Base-by-base conservation (phyloP, 1,140 invertebrate genomes). In the Polypedilum pembai region DNA sequence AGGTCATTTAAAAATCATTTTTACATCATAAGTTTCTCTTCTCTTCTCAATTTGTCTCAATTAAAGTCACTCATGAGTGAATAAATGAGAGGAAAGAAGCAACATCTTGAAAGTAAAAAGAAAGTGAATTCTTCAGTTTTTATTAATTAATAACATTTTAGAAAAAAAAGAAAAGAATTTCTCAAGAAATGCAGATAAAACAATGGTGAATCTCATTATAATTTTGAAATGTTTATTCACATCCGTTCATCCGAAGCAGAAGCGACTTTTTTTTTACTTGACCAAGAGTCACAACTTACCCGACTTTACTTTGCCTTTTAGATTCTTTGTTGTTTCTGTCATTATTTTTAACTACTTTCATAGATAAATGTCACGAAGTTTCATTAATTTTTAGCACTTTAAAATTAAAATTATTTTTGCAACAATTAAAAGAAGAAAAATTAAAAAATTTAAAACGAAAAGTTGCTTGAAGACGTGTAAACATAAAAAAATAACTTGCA, bases 151-250 rank as follows among this genome's bases (percentile, higher is more conserved):
- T n/a, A 12, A 15, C 45, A 33, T 33, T 33, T 33, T 33, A 8
- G 45, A 56, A 56, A n/a, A 15, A 56, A 8, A 8, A 45, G 41
- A 45, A 45, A n/a, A 12, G 45, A 56, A 33, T 33, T 33, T 33
- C 24, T 56, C 45, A 56, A 56, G 45, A 69, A 69, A 20, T 20
- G 65, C 65, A 18, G 65, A 18, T 7, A 69, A 20, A 18, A 69
- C 65, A 69, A 69, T 69, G 65, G 20, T 69, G 65, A 69, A 69
- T 69, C 65, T 69, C 17, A 69, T 69, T 69, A 69, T 2, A 69
- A 18, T 69, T 18, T 18, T n/a, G n/a, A n/a, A 56, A 12, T n/a
- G 12, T 56, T 56, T 66, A n/a, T 69, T 69, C 65, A n/a, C 65
- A 69, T 69, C 45, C 45, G 45, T 69, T 56, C 65, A 18, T 8